Conservation (phyloP, 2,888 invertebrate species). For the Nephrotoma flavescens region DNA sequence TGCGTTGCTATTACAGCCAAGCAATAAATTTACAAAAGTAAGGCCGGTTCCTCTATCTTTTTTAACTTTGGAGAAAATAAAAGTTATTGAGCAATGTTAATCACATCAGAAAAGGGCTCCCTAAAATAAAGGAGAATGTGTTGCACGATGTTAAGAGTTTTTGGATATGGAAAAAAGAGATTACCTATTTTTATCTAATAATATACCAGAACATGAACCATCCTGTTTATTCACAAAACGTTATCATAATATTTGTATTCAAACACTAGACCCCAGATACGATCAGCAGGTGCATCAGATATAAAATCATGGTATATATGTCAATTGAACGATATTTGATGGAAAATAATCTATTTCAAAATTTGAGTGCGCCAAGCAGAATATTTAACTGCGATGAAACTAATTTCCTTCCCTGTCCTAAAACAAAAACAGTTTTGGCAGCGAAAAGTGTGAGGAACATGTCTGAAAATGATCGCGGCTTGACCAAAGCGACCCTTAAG, state of each 20-base stretch:
- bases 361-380: neutral
- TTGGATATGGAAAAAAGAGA: neutral
- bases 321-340: neutral
- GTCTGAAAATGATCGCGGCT: neutral
- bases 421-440: neutral
- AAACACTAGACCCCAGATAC: too few species aligned
- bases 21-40: too few species aligned
- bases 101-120: neutral
- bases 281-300: neutral
- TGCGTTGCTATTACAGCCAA: too few species aligned
- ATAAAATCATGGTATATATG: too few species aligned
- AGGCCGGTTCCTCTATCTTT: neutral
- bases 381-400: neutral
- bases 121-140: too few species aligned
- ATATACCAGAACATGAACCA: neutral
- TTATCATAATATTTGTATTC: neutral
- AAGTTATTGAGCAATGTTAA: neutral
- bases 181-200: neutral
- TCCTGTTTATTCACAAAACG: neutral
- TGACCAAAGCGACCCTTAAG: neutral
- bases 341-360: neutral
- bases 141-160: too few species aligned
- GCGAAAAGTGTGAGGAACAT: neutral
- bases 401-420: neutral
- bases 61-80: neutral